Evolutionary conservation across 2,888 invertebrate species (phyloP).

Genomic region (Noctua comes): DNA sequence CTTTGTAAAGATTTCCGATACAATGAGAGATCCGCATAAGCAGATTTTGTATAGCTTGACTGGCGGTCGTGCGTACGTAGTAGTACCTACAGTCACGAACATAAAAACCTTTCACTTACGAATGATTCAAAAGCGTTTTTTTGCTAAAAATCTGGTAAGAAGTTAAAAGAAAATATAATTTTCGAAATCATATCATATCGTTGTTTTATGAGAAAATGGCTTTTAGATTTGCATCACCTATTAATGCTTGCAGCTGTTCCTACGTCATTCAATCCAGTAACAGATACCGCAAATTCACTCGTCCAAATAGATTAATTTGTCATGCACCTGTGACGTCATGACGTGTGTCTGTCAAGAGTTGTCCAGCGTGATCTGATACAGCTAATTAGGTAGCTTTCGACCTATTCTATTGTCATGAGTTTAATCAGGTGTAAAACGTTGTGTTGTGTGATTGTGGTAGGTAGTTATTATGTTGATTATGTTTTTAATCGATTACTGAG

Average conservation of each 20-base stretch:
- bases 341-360: slow-evolving; percentile 24
- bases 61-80: no score
- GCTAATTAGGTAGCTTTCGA: slow-evolving; percentile 34
- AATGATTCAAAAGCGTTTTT: no score
- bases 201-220: no score
- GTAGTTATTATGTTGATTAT: neutral
- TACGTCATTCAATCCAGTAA: slow-evolving; percentile 1
- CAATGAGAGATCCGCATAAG: no score
- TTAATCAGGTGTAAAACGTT: slow-evolving; percentile 44
- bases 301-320: slow-evolving; percentile 37
- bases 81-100: no score
- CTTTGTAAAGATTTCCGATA: no score
- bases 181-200: no score
- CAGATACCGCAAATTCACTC: slow-evolving; percentile 19
- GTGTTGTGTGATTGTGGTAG: slow-evolving; percentile 1
- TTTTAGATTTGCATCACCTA: no score
- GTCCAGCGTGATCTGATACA: slow-evolving; percentile 30
- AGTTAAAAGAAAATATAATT: no score
- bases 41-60: no score
- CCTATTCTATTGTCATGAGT: slow-evolving; percentile 40
- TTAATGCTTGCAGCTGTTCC: neutral
- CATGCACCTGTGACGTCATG: slow-evolving; percentile 34
- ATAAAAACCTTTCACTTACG: no score
- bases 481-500: neutral
- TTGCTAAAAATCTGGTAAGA: no score